Evolutionary conservation across 2,797 vertebrate species (phyloP).

Genomic region (Carcharodon carcharias): DNA sequence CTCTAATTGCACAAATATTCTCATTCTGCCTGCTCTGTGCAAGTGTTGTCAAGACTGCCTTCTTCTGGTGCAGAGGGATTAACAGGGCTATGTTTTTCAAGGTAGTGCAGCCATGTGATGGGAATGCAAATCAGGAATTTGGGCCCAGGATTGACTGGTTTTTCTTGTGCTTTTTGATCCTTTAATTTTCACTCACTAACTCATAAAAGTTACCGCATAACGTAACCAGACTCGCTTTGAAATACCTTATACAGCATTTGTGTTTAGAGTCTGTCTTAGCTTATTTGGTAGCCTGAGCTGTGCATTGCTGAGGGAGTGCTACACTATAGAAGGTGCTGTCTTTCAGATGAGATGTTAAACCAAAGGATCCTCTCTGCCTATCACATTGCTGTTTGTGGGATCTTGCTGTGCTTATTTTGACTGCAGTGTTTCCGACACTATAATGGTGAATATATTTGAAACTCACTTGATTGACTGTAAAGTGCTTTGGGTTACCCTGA

Average conservation of each 20-base stretch:
- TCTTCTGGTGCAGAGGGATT: not conserved
- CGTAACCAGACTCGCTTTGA: not conserved
- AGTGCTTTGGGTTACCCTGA: not conserved
- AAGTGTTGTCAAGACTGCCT: slow-evolving; percentile 12
- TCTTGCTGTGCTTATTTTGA: too few relatives aligned
- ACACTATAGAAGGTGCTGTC: not conserved
- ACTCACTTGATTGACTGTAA: not conserved
- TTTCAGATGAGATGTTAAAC: not conserved
- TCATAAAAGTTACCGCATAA: not conserved
- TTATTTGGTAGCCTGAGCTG: not conserved
- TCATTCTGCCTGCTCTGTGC: not conserved
- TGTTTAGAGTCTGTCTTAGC: not conserved
- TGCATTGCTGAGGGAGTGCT: not conserved
- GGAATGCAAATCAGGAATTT: not conserved
- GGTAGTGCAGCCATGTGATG: not conserved
- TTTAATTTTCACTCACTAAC: not conserved
- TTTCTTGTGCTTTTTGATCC: not conserved
- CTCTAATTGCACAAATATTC: slow-evolving; percentile 30
- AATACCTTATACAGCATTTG: not conserved
- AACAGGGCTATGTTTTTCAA: not conserved
- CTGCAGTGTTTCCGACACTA: not conserved
- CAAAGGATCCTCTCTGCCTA: not conserved
- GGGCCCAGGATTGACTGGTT: not conserved
- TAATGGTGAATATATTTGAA: not conserved
- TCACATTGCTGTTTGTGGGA: not conserved